Evolutionary conservation across 2,113 vertebrate species (phyloP), one percentile per base, ranked within the genome.

Genomic region (Mystacornis crossleyi): DNA sequence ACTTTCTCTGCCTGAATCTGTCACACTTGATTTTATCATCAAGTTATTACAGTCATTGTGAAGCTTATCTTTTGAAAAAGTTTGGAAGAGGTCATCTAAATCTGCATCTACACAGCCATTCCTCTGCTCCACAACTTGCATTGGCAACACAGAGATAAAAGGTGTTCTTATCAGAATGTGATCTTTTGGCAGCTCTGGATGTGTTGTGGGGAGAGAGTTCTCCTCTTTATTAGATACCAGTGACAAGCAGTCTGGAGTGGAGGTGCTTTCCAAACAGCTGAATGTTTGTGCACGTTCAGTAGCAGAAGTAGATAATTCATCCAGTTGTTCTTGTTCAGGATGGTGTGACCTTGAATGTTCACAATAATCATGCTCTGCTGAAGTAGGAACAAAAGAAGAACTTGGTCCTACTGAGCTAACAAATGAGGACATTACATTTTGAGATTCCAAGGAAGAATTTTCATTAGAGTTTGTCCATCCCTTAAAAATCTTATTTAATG

Each of bases 321-420:
- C 45, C 42, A 91, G 51, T 50, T 96, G 97, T 50, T 97, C 96
- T 36, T 94, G 94, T 89, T 97, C 84, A 79, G 96, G 97, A 79
- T 96, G 61, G 48, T 81, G 64, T 84, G 95, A 78, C 92, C 89
- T 89, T 54, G 95, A 90, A 50, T 73, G 90, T 53, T 96, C 75
- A 50, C 62, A 96, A 82, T 93, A 97, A 93, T 66, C 75, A 58
- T 10, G 77, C 36, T 95, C 88, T 81, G 48, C 45, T 82, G 94
- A 97, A 96, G 86, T 21, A 70, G 78, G 88, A 80, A 82, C 43
- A 71, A 80, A 94, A 42, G 86, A 84, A n/a, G 89, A 69, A 19
- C 47, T 79, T 70, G 53, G 71, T 92, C 36, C 93, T 88, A 91
- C 36, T 69, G 91, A 95, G 50, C 90, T 95, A 74, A 84, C 91